These are phyloP conservation scores for Clarias laeviceps DNA, from an alignment of 2,797 vertebrate species.

Conservation along the genomic window DNA sequence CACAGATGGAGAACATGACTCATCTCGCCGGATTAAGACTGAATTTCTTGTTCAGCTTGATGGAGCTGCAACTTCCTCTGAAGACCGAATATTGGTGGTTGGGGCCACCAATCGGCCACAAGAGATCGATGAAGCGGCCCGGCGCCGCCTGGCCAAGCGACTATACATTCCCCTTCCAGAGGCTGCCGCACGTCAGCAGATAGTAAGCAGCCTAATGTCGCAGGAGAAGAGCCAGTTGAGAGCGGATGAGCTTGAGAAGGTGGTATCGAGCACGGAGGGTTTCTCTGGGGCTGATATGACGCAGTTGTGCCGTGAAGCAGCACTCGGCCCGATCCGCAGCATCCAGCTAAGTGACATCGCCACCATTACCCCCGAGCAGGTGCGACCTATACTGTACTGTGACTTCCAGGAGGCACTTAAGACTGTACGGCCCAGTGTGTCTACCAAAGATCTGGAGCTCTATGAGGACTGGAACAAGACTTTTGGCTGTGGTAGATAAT, in stretches of 20 bases:
- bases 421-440: conserved; percentile 89
- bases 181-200: conserved; percentile 83
- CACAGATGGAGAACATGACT: conserved; percentile 93
- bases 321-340: conserved; percentile 93
- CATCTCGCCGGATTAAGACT: conserved; percentile 93
- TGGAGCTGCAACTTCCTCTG: conserved; percentile 88
- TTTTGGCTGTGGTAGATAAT: conserved; percentile 88
- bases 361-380: conserved; percentile 87
- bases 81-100: conserved; percentile 94
- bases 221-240: conserved; percentile 80
- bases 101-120: conserved; percentile 96
- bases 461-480: conserved; percentile 94
- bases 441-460: conserved; percentile 85
- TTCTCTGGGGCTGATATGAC: conserved; percentile 98
- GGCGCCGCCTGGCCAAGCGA: conserved; percentile 88
- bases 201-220: conserved; percentile 85
- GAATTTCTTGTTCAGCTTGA: conserved; percentile 97
- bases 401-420: conserved; percentile 91
- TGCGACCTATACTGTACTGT: conserved; percentile 82
- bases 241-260: conserved; percentile 76
- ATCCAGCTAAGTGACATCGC: conserved; percentile 86
- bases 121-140: conserved; percentile 95
- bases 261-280: conserved; percentile 80
- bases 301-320: conserved; percentile 93
- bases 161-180: conserved; percentile 94